These are phyloP conservation scores for Horisme vitalbata DNA, from an alignment of 2,888 invertebrate genomes.

Conservation along the genomic window DNA sequence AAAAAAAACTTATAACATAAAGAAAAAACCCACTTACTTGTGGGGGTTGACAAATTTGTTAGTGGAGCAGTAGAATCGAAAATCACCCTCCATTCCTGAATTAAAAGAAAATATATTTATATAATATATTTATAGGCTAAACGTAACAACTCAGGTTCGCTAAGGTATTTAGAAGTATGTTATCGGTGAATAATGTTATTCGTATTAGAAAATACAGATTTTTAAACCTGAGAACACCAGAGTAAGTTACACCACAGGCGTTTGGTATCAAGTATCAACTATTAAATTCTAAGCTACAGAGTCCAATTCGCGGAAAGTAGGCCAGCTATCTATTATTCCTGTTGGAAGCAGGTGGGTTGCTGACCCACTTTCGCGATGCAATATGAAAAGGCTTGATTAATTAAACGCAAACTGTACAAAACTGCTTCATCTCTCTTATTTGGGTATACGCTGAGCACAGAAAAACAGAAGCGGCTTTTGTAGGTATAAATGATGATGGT, in stretches of 20 bases:
- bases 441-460: background rate
- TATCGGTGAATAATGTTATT: no score
- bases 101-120: no score
- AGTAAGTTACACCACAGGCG: background rate
- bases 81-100: no score
- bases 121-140: no score
- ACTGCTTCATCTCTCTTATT: background rate
- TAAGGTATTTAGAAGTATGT: no score
- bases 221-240: background rate
- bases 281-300: background rate
- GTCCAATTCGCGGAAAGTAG: constrained; percentile 15
- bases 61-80: no score
- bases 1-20: no score
- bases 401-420: constrained; percentile 9
- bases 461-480: background rate
- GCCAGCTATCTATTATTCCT: constrained; percentile 11
- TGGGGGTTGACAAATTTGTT: no score
- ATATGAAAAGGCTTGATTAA: constrained; percentile 13
- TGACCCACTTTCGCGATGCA: constrained; percentile 8
- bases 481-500: background rate
- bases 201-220: no score
- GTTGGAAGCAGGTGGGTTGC: constrained; percentile 6
- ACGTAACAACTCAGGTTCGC: no score
- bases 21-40: no score
- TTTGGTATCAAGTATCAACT: no score